Conservation (phyloP, 2,113 vertebrate genomes). For the Podarcis raffonei region DNA sequence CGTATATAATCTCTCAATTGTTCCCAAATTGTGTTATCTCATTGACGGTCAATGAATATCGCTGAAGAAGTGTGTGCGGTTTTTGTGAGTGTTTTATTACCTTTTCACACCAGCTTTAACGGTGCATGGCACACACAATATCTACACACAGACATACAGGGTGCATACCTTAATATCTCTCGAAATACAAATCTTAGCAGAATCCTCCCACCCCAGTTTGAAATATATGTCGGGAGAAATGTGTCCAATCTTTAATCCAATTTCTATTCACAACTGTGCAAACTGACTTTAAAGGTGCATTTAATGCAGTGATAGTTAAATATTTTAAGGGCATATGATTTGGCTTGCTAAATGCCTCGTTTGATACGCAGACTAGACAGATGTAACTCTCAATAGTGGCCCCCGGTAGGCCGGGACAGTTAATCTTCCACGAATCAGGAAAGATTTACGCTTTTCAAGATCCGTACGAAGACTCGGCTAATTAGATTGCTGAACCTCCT, state of each 20-base stretch:
- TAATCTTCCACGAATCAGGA: constrained; percentile 39
- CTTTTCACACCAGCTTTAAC: neutral
- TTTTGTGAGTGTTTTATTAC: too few relatives aligned
- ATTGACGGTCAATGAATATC: neutral
- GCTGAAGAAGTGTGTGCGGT: too few relatives aligned
- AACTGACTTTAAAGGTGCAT: neutral
- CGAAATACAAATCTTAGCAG: accelerated
- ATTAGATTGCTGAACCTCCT: constrained; percentile 37
- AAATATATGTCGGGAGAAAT: too few relatives aligned
- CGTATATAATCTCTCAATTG: neutral
- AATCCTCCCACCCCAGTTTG: neutral
- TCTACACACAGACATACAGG: neutral
- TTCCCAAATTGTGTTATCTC: neutral
- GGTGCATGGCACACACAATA: neutral
- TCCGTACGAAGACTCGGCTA: constrained; percentile 11
- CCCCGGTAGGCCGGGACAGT: constrained; percentile 31
- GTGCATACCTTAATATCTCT: neutral
- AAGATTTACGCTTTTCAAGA: constrained; percentile 48
- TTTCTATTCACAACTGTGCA: neutral
- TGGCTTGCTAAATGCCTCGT: constrained; percentile 35
- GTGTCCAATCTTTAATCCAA: neutral
- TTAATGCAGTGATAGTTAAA: neutral
- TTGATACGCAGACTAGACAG: constrained; percentile 21
- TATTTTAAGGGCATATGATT: constrained; percentile 10
- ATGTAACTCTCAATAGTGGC: neutral